phyloP scores from a whole-genome alignment of 2,888 invertebrate genomes.

The Gari tellinella region DNA sequence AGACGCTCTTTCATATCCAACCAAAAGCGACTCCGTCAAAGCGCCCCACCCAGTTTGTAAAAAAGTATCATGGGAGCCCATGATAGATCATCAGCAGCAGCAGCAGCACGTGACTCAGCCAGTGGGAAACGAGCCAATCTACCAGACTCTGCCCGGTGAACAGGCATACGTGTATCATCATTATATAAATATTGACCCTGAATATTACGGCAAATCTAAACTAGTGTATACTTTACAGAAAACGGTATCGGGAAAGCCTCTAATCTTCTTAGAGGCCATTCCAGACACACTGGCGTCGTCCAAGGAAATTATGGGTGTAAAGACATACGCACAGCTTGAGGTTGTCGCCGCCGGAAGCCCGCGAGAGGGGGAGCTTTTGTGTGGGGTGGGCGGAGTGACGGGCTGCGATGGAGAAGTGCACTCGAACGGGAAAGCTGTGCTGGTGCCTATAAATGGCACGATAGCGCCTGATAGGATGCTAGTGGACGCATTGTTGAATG shows the following conservation, averaged over 20 bases:
- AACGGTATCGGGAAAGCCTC: conserved; percentile 38
- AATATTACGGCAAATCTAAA: conserved; percentile 16
- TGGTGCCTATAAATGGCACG: conserved; percentile 43
- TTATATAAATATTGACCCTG: conserved; percentile 25
- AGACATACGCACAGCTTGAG: conserved; percentile 60
- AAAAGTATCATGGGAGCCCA: conserved; percentile 4
- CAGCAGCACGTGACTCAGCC: neutral
- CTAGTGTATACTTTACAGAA: conserved; percentile 29
- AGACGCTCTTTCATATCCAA: conserved; percentile 44
- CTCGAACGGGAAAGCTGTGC: conserved; percentile 47
- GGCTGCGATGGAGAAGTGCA: conserved; percentile 17
- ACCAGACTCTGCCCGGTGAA: conserved; percentile 41
- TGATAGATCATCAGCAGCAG: neutral
- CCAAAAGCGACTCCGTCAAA: conserved; percentile 4
- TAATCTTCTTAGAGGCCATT: conserved; percentile 51
- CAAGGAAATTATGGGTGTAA: conserved; percentile 46
- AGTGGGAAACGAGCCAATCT: conserved; percentile 17
- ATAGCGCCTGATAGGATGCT: conserved; percentile 45
- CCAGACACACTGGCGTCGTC: conserved; percentile 59
- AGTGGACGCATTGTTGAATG: conserved; percentile 44
- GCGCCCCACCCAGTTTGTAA: conserved; percentile 2
- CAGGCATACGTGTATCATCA: conserved; percentile 18
- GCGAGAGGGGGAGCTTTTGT: conserved; percentile 30
- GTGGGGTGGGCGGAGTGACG: conserved; percentile 21
- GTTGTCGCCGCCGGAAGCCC: conserved; percentile 45